Base-by-base conservation (phyloP, 2,888 invertebrate species). In the Monochamus alternatus region DNA sequence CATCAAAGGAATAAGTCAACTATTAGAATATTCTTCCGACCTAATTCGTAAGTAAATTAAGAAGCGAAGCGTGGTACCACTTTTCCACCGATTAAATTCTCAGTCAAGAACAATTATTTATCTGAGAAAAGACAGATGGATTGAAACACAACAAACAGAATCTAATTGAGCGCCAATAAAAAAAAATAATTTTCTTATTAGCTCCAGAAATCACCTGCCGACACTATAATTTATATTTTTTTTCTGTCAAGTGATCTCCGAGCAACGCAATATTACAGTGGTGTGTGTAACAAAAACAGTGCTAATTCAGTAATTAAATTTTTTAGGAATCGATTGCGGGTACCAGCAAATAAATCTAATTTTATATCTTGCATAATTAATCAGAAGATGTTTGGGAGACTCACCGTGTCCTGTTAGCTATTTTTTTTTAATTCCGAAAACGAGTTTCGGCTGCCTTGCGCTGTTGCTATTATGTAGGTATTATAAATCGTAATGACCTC, bases 321-420 rank as follows among this genome's bases (percentile, higher is more conserved):
- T 47, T 7, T 47, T 64, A 47, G 5, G 12, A 14, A 31, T 31
- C 60, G 38, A 38, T 60, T 32, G 38, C 32, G 38, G 10, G 60
- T 65, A 44, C 51, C 22, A n/a, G 9, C 51, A 65, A 65, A 65
- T 65, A 65, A 51, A 51, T 52, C 51, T 65, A 65, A 51, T 65
- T 65, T 51, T 31, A 65, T 51, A 65, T 22, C 38, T 58, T 58
- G 43, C 68, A 43, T 68, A 58, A 68, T 68, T 68, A 51, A 58
- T 67, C 66, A 51, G 43, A 59, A 32, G 55, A 68, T 43, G 58
- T 58, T 68, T 10, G 55, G 30, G 38, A 55, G 52, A 52, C 52
- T 22, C 30, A 66, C 51, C 31, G n/a, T 66, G 52, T 68, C 68
- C 58, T 58, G 55, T 68, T 43, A 43, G 58, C 12, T 44, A 58